A percentile compares a stretch with the other conserved stretches of the same genome.
Conservation (phyloP, 2,113 vertebrate species). For the Rhinogobius similis region DNA sequence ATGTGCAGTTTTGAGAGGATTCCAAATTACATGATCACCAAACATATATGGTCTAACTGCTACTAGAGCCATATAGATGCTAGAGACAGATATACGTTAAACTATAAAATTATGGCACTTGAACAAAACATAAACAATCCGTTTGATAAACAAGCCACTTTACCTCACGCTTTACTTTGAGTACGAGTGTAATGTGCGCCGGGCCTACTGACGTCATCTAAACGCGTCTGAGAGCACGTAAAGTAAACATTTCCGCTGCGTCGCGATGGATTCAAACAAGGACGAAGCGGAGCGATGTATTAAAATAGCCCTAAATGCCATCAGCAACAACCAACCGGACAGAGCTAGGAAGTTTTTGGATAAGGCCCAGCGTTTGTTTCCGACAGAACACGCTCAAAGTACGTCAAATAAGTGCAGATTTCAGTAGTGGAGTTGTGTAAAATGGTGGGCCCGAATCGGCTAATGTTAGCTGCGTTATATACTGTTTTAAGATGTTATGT, state of each 20-base stretch:
- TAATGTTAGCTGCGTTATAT: slow-evolving; percentile 55
- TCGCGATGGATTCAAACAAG: slow-evolving; percentile 97
- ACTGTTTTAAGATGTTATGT: background rate
- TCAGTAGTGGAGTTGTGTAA: background rate
- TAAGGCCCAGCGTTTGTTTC: slow-evolving; percentile 90
- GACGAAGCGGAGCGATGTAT: slow-evolving; percentile 96
- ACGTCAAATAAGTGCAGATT: slow-evolving; percentile 62
- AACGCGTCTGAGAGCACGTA: slow-evolving; percentile 57
- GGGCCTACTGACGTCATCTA: slow-evolving; percentile 40
- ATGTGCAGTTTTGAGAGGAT: background rate
- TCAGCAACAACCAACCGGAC: slow-evolving; percentile 80
- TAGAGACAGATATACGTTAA: too few relatives aligned
- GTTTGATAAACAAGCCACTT: background rate
- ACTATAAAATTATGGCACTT: background rate
- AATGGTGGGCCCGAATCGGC: slow-evolving; percentile 54
- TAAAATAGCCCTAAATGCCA: slow-evolving; percentile 83
- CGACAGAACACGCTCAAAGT: slow-evolving; percentile 85
- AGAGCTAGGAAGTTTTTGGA: slow-evolving; percentile 89
- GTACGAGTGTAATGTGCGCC: slow-evolving; percentile 30
- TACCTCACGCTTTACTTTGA: background rate
- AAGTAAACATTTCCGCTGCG: slow-evolving; percentile 73
- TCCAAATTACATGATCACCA: slow-evolving; percentile 1
- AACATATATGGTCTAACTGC: slow-evolving; percentile 15
- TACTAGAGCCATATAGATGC: slow-evolving; percentile 31
- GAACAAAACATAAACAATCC: background rate